Conservation (phyloP, 2,888 invertebrate species). For the Amphipyra tragopoginis region DNA sequence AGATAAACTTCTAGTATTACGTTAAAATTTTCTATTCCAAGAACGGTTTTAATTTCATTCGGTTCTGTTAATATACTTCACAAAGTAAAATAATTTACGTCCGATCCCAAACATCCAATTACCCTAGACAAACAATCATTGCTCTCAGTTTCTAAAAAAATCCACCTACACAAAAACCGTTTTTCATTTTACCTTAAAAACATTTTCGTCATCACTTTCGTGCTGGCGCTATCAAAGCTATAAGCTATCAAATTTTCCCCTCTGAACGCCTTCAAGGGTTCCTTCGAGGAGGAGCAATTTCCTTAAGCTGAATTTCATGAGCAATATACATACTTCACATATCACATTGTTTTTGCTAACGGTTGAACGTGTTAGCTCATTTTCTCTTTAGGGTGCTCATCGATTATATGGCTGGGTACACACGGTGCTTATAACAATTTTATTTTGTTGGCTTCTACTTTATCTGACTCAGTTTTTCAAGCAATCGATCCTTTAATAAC, state of each 20-base stretch:
- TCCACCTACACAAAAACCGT: constrained; percentile 26
- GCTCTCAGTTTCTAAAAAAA: constrained; percentile 20
- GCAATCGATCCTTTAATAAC: no score
- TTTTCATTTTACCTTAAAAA: constrained; percentile 61
- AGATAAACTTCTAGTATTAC: neutral
- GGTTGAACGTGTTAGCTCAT: constrained; percentile 71
- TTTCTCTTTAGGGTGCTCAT: constrained; percentile 63
- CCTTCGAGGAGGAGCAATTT: constrained; percentile 83
- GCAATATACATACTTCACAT: constrained; percentile 80
- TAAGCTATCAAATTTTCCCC: constrained; percentile 86
- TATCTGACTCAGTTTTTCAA: no score
- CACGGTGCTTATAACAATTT: constrained; percentile 25
- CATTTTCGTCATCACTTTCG: constrained; percentile 70
- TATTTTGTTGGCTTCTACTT: neutral
- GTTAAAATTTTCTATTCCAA: no score
- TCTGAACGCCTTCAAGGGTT: constrained; percentile 78
- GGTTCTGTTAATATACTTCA: neutral
- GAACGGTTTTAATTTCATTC: neutral
- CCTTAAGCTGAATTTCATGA: constrained; percentile 88
- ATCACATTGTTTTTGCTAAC: constrained; percentile 79
- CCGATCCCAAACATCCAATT: constrained; percentile 31
- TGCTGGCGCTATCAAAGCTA: constrained; percentile 77
- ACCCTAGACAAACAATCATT: constrained; percentile 31
- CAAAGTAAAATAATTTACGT: constrained; percentile 23
- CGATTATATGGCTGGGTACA: constrained; percentile 45